A percentile compares a stretch with the other conserved stretches of the same genome.
phyloP scores from a whole-genome alignment of 2,797 vertebrate species.

The Tokudaia tokunoshimensis region DNA sequence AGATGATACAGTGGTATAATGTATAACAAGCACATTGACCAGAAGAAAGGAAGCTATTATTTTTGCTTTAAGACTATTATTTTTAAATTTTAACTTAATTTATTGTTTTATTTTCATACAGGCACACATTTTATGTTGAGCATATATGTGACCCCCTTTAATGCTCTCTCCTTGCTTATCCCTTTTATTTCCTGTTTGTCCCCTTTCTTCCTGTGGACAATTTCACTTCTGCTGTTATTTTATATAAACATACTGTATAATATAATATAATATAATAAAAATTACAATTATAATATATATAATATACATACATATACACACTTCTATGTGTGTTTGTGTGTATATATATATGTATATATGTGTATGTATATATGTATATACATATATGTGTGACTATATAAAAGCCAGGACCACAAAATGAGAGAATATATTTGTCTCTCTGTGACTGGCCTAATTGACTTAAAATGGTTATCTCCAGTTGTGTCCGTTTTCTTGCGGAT shows the following conservation, averaged over 20 bases:
- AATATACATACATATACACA: too few species aligned
- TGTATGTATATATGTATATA: too few species aligned
- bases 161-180: not conserved
- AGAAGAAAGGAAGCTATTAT: not conserved
- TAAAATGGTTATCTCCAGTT: too few species aligned
- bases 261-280: too few species aligned
- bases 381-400: not conserved
- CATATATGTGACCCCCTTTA: not conserved
- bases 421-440: not conserved
- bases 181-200: not conserved
- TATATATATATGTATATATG: too few species aligned
- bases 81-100: slow-evolving; percentile 7
- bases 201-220: not conserved
- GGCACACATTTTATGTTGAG: not conserved
- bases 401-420: not conserved
- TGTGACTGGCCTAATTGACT: not conserved
- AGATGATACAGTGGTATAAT: not conserved
- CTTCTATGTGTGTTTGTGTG: too few species aligned
- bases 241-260: not conserved
- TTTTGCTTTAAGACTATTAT: slow-evolving; percentile 41
- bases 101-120: not conserved
- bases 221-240: not conserved
- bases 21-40: not conserved
- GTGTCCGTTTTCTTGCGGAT: not conserved
- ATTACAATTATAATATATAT: too few species aligned